A percentile compares a stretch with the other conserved stretches of the same genome.
phyloP scores from a whole-genome alignment of 1,140 invertebrate genomes.

The Brachionus rubens region DNA sequence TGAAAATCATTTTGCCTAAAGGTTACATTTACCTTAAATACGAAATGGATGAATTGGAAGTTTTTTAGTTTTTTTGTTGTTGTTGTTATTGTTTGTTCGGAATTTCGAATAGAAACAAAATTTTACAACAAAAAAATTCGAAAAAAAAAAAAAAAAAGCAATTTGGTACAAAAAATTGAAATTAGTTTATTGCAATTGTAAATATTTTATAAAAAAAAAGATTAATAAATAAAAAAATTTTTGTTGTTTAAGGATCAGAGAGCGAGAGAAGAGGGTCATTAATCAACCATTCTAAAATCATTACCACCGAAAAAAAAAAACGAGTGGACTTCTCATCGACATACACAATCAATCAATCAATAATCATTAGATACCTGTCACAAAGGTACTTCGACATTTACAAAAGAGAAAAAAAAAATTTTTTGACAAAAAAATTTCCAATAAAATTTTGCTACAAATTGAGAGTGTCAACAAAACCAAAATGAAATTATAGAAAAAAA shows the following conservation, averaged over 20 bases:
- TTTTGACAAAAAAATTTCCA: background rate
- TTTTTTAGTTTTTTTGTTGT: background rate
- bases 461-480: slow-evolving; percentile 34
- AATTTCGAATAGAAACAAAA: slow-evolving; percentile 11
- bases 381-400: background rate
- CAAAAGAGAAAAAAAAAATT: background rate
- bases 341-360: too few species aligned
- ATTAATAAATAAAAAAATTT: slow-evolving; percentile 36
- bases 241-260: too few species aligned
- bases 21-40: slow-evolving; percentile 34
- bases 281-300: too few species aligned
- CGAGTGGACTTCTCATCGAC: too few species aligned
- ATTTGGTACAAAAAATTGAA: slow-evolving; percentile 41
- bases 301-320: too few species aligned
- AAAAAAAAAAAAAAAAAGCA: slow-evolving; percentile 2
- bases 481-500: background rate
- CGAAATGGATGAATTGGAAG: background rate
- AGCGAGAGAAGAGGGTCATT: too few species aligned
- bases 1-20: slow-evolving; percentile 3
- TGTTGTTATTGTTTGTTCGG: background rate
- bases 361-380: background rate
- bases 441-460: slow-evolving; percentile 26
- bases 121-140: background rate
- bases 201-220: slow-evolving; percentile 21
- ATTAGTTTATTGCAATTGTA: slow-evolving; percentile 42